Base-by-base conservation (phyloP, 2,888 invertebrate species). In the Hemistola chrysoprasaria region DNA sequence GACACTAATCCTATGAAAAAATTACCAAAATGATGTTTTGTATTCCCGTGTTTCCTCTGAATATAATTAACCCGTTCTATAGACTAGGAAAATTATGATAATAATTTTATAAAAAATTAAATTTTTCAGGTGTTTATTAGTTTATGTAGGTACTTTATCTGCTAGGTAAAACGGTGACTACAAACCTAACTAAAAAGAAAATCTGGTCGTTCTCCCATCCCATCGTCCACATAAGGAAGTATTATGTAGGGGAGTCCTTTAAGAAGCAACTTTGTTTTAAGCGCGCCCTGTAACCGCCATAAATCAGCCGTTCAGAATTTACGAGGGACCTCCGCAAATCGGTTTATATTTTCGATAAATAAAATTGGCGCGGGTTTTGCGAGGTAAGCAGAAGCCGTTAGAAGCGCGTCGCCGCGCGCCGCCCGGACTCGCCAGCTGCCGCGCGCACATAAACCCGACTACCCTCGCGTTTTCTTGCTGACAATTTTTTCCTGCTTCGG, bases 301-400 rank as follows among this genome's bases (percentile, higher is more conserved):
- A 87, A 87, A 87, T 87, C 86, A 84, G 73, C 74, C 76, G 74
- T 83, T 76, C 74, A 68, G 78, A 81, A 76, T 86, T 87, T 87
- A 87, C 86, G 87, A 84, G 71, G 79, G 79, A 71, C 80, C 81
- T 84, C 81, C 75, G 87, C 82, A 86, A 87, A 88, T 87, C 86
- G 87, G 85, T 87, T 88, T 88, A 88, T 87, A 88, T 87, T 87
- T 87, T 87, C 88, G 88, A 88, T 88, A 88, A 88, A 88, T 88
- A 88, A 87, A 88, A 87, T 87, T 86, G 87, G 87, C 87, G 82
- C 84, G 81, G 83, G 83, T 86, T 88, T 86, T 85, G 88, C 87
- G 78, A 86, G 84, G 86, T 86, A 87, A 87, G 88, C 88, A 85
- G 81, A 76, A 83, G 79, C 85, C 78, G 86, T 86, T 87, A 84